phyloP scores from a whole-genome alignment of 2,888 invertebrate genomes.

The Tolmerus cingulatus region DNA sequence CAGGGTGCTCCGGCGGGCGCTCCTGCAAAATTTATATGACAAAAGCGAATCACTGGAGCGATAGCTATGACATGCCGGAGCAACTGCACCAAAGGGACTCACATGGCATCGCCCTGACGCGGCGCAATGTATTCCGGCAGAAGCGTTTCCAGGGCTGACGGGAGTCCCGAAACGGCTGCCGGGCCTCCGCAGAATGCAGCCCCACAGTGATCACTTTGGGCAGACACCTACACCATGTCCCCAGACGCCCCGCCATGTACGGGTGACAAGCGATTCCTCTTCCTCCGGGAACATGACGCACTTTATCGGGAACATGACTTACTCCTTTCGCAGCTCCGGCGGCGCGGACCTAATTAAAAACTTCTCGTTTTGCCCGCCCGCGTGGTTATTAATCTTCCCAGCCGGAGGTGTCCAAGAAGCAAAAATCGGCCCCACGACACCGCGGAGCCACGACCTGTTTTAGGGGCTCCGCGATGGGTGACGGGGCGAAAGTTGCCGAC shows the following conservation, averaged over 20 bases:
- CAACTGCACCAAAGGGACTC: conserved; percentile 7
- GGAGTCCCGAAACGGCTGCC: neutral
- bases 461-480: neutral
- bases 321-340: neutral
- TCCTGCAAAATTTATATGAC: conserved; percentile 24
- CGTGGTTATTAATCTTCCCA: conserved; percentile 1
- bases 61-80: neutral
- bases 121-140: neutral
- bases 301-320: conserved; percentile 12
- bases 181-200: neutral
- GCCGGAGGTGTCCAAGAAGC: neutral
- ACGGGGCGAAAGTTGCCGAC: neutral
- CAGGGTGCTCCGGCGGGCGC: neutral
- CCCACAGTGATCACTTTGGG: neutral
- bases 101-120: neutral
- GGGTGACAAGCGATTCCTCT: conserved; percentile 15
- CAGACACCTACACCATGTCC: neutral
- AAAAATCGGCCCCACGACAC: neutral
- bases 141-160: neutral
- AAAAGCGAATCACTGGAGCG: conserved; percentile 28
- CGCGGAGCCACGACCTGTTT: neutral
- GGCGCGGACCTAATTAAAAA: neutral
- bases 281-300: neutral
- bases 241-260: neutral
- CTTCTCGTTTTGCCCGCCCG: neutral